Conservation (phyloP, 53 echinoderm and acorn worm genomes). For the Zoroaster sp. region DNA sequence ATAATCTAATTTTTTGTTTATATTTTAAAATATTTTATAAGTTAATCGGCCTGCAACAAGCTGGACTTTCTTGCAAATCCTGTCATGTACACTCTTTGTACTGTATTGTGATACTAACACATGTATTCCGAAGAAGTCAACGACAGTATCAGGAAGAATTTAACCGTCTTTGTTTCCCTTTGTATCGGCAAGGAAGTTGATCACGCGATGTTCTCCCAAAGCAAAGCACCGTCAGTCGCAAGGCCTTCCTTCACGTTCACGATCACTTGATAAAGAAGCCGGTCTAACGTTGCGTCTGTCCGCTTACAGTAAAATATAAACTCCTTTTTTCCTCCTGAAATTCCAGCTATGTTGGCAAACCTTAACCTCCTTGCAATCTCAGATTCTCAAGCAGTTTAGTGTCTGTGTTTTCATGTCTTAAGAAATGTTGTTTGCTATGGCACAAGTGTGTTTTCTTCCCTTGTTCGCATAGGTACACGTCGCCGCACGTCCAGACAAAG, state of each 20-base stretch:
- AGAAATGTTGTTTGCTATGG: background rate
- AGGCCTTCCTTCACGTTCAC: background rate
- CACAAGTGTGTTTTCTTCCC: background rate
- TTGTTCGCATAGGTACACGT: background rate
- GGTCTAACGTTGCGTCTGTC: background rate
- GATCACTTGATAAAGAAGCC: background rate
- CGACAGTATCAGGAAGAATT: too few species aligned
- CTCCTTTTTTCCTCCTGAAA: background rate
- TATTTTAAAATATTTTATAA: too few species aligned
- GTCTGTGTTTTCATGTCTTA: background rate
- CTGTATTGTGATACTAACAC: too few species aligned
- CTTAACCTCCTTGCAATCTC: background rate
- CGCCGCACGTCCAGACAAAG: constrained; percentile 2
- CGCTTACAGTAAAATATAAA: background rate
- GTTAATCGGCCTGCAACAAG: too few species aligned
- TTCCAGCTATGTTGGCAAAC: background rate
- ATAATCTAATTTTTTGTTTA: too few species aligned
- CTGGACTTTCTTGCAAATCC: too few species aligned
- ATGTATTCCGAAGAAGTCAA: too few species aligned
- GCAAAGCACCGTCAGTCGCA: background rate
- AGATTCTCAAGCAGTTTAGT: background rate
- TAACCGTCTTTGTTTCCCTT: background rate
- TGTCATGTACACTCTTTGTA: too few species aligned
- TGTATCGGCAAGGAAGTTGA: background rate
- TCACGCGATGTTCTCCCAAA: background rate